These are phyloP conservation scores for Pegoplata infirma DNA, from an alignment of 2,888 invertebrate species.

Conservation along the genomic window DNA sequence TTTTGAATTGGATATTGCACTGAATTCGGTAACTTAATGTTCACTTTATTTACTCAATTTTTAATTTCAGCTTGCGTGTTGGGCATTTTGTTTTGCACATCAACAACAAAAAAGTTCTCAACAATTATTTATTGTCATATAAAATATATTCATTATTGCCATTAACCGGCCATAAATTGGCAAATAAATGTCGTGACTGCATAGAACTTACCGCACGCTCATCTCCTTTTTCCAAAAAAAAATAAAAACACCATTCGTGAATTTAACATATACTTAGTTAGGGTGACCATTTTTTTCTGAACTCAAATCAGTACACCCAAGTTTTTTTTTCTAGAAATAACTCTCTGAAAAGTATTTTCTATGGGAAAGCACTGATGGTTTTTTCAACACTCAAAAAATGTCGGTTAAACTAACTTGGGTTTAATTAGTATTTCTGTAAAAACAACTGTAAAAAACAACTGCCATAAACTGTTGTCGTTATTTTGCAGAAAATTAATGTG, in stretches of 20 bases:
- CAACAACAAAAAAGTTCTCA: conserved; percentile 47
- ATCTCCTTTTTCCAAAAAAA: conserved; percentile 21
- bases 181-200: conserved; percentile 69
- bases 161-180: conserved; percentile 74
- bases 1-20: neutral
- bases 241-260: neutral
- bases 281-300: no score
- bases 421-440: no score
- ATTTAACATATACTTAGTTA: neutral
- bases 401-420: no score
- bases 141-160: conserved; percentile 75
- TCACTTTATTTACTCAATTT: conserved; percentile 4
- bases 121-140: conserved; percentile 71
- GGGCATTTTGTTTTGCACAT: neutral
- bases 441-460: no score
- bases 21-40: conserved; percentile 13
- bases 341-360: no score
- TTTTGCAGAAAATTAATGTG: no score
- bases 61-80: conserved; percentile 32
- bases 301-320: no score
- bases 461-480: no score
- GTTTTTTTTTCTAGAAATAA: no score
- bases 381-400: no score
- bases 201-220: conserved; percentile 59
- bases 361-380: no score